These are phyloP conservation scores for Sminthopsis crassicaudata DNA, from an alignment of 2,113 vertebrate species.

Conservation along the genomic window DNA sequence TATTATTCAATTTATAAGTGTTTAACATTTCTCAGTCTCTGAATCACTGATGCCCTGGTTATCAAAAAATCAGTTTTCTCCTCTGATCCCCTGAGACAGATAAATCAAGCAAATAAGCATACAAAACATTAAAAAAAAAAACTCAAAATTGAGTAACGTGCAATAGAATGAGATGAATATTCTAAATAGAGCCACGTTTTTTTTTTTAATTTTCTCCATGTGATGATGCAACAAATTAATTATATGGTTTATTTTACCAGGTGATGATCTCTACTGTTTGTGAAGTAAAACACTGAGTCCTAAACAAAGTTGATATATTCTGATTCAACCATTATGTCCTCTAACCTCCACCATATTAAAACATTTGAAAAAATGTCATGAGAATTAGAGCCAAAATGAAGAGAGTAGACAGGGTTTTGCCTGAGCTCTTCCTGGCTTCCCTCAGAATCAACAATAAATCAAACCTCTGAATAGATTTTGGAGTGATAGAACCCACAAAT, in stretches of 20 bases:
- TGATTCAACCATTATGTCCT: slow-evolving; percentile 1
- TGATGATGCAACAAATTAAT: not conserved
- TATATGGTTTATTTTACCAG: slow-evolving; percentile 4
- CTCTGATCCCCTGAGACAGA: not conserved
- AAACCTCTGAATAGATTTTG: too few relatives aligned
- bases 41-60: not conserved
- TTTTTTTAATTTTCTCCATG: not conserved
- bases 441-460: too few relatives aligned
- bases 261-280: not conserved
- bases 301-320: not conserved
- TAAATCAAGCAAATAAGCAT: not conserved
- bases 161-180: not conserved
- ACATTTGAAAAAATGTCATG: not conserved
- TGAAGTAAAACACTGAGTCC: slow-evolving; percentile 6
- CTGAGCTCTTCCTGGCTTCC: too few relatives aligned
- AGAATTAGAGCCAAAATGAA: too few relatives aligned
- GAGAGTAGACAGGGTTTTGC: too few relatives aligned
- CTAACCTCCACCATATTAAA: not conserved
- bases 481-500: too few relatives aligned
- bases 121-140: not conserved
- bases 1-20: not conserved
- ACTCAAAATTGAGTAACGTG: not conserved
- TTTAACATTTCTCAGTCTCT: not conserved
- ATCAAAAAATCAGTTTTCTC: slow-evolving; percentile 11
- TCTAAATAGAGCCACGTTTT: not conserved